Percentiles rank a stretch among this genome's conserved stretches.
Evolutionary conservation across 1,140 invertebrate genomes (phyloP).

Genomic region (Stegodyphus mimosarum): DNA sequence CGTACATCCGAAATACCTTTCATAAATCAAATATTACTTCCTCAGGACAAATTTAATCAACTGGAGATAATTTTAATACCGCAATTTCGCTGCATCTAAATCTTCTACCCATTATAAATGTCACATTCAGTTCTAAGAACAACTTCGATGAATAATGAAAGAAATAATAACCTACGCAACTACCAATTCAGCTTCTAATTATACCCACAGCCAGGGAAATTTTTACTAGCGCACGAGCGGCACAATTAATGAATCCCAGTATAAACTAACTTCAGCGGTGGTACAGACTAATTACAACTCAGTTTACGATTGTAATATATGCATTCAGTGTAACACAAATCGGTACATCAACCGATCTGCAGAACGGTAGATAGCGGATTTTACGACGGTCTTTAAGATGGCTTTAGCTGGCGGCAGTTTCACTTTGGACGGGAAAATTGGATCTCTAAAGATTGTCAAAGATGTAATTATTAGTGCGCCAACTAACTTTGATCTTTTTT

Average conservation of each 20-base stretch:
- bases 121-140: constrained; percentile 2
- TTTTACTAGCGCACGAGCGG: too few species aligned
- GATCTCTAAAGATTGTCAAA: neutral
- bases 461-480: constrained; percentile 2
- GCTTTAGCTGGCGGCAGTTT: neutral
- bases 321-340: too few species aligned
- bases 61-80: too few species aligned
- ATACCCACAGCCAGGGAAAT: neutral
- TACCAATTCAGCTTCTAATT: constrained; percentile 5
- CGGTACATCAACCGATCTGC: neutral
- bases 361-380: neutral
- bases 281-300: constrained; percentile 5
- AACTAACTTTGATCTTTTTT: neutral
- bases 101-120: neutral
- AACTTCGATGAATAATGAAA: neutral
- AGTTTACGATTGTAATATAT: constrained; percentile 15
- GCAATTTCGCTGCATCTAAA: too few species aligned
- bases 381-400: neutral
- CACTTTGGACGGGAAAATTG: too few species aligned
- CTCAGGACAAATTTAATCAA: too few species aligned
- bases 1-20: too few species aligned
- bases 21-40: too few species aligned
- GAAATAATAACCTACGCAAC: neutral
- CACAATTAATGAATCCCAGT: too few species aligned
- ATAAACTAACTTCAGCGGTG: too few species aligned